These are phyloP conservation scores for Nasonia longicornis DNA, from an alignment of 1,140 invertebrate species.

Conservation along the genomic window DNA sequence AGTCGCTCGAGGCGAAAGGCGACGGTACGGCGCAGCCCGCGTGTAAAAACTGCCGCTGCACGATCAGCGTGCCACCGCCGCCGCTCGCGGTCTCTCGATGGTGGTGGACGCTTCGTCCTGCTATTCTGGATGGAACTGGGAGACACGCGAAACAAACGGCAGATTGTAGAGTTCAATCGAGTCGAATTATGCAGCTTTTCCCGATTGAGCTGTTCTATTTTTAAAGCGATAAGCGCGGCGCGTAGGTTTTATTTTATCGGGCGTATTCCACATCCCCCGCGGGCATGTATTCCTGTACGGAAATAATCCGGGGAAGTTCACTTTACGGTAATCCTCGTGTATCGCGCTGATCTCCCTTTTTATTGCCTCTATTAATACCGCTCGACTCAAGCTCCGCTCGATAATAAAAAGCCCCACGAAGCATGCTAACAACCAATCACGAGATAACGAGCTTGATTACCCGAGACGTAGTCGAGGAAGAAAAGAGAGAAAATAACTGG, in stretches of 20 bases:
- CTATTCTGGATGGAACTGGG: slow-evolving; percentile 17
- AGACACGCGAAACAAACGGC: not conserved
- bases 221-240: no score
- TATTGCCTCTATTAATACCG: no score
- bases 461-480: not conserved
- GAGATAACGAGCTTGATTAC: no score
- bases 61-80: not conserved
- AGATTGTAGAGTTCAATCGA: no score
- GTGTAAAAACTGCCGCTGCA: slow-evolving; percentile 53
- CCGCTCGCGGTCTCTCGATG: not conserved
- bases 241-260: not conserved
- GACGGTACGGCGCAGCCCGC: slow-evolving; percentile 65
- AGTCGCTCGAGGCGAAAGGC: slow-evolving; percentile 85
- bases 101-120: not conserved
- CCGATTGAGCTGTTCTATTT: no score
- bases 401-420: no score
- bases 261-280: not conserved
- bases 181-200: no score
- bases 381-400: no score
- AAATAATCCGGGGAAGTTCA: no score
- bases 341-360: no score
- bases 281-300: not conserved
- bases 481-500: not conserved
- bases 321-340: no score
- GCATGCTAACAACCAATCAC: no score